Conservation (phyloP, 2,797 vertebrate species). For the Dryobates pubescens region DNA sequence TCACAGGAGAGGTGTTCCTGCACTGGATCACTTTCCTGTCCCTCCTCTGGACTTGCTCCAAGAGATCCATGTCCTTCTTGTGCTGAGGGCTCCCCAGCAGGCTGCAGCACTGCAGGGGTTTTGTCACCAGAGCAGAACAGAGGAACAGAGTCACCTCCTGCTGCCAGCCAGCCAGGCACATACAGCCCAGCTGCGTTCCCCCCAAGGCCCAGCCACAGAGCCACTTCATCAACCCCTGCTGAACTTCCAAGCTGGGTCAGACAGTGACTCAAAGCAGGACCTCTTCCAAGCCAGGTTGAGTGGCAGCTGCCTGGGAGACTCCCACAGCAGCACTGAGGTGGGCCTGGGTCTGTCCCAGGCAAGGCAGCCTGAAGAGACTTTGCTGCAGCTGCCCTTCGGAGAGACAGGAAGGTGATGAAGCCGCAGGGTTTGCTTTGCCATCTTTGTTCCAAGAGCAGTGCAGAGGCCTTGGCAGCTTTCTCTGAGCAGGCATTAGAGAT, state of each 20-base stretch:
- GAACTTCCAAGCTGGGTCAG: neutral
- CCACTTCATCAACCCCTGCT: fast-evolving
- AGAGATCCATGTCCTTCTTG: neutral
- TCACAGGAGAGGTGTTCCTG: neutral
- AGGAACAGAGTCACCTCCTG: neutral
- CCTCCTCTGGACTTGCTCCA: neutral
- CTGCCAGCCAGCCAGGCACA: neutral
- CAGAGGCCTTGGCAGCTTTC: neutral
- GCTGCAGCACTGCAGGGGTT: neutral
- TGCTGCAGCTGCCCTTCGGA: fast-evolving
- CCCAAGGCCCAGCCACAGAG: neutral
- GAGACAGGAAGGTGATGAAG: neutral
- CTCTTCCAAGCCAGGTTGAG: neutral
- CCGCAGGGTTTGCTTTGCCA: neutral
- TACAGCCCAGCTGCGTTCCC: neutral
- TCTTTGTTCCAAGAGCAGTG: neutral
- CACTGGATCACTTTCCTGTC: neutral
- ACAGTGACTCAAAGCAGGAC: neutral
- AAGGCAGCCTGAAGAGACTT: neutral
- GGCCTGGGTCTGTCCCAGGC: neutral
- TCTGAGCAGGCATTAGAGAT: neutral
- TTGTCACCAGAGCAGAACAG: neutral
- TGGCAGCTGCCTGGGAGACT: neutral
- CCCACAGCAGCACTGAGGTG: neutral
- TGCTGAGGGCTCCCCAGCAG: neutral